Percentiles rank a stretch among this genome's conserved stretches.
These are phyloP conservation scores for Eudasyphora cyanicolor DNA, from an alignment of 2,888 invertebrate genomes.

Conservation along the genomic window DNA sequence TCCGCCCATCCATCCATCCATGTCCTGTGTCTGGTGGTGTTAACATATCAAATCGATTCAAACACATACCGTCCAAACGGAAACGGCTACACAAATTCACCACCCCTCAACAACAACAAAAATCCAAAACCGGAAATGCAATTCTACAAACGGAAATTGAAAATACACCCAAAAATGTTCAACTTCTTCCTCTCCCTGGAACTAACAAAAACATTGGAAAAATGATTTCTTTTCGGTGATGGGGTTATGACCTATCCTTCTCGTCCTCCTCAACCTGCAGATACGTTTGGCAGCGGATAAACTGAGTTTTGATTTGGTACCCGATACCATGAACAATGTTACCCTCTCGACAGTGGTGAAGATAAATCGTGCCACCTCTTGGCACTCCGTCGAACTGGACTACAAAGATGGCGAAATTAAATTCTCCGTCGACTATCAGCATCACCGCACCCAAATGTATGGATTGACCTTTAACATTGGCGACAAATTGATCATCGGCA, in stretches of 20 bases:
- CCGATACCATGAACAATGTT: conserved; percentile 87
- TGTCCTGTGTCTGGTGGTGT: neutral
- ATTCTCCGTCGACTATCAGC: conserved; percentile 88
- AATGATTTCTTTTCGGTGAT: too few relatives aligned
- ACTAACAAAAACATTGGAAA: conserved; percentile 67
- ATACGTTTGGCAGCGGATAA: conserved; percentile 91
- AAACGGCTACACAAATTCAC: too few relatives aligned
- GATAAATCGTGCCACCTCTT: conserved; percentile 88
- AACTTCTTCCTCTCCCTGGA: too few relatives aligned
- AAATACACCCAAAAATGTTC: conserved; percentile 62
- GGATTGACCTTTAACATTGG: conserved; percentile 85
- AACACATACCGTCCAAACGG: conserved; percentile 26
- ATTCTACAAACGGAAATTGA: conserved; percentile 67
- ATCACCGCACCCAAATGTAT: conserved; percentile 86
- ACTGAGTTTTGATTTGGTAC: conserved; percentile 90
- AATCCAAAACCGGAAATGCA: conserved; percentile 57
- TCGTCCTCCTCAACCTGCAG: conserved; percentile 77
- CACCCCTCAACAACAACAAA: neutral
- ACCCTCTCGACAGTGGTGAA: conserved; percentile 90
- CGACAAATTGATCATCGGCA: conserved; percentile 88
- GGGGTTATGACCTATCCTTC: conserved; percentile 64
- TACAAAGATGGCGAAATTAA: conserved; percentile 88
- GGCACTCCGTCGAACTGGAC: conserved; percentile 91
- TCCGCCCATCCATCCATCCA: neutral
- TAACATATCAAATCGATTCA: neutral